Percentiles rank a stretch among this genome's conserved stretches.
Conservation (phyloP, 2,113 vertebrate species). For the Nesospiza acunhae region DNA sequence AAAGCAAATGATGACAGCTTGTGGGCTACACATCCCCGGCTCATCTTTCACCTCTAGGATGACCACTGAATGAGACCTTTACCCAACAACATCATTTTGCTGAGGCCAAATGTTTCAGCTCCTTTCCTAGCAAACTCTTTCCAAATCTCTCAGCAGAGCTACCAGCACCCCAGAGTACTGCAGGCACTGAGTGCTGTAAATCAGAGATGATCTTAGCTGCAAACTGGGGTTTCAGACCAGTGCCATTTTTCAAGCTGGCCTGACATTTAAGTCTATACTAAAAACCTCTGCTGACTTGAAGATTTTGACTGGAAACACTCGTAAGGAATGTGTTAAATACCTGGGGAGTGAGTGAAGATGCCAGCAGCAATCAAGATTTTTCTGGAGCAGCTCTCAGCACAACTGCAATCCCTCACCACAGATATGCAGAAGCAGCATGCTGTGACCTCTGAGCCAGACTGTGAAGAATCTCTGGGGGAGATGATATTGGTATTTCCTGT, state of each 20-base stretch:
- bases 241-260: background rate
- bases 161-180: background rate
- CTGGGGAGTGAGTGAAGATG: background rate
- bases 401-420: slow-evolving; percentile 24
- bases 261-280: background rate
- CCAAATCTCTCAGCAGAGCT: background rate
- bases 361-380: slow-evolving; percentile 13
- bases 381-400: background rate
- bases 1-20: background rate
- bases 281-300: background rate
- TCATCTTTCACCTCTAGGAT: background rate
- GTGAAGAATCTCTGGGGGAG: background rate
- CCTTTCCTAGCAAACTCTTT: background rate
- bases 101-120: background rate
- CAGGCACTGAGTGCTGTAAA: background rate
- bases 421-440: background rate
- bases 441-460: background rate
- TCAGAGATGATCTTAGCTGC: background rate
- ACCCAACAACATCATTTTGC: background rate
- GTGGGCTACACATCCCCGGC: accelerated
- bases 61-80: background rate
- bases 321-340: slow-evolving; percentile 53
- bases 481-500: slow-evolving; percentile 25
- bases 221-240: background rate
- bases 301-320: background rate